Conservation (phyloP, 2,888 invertebrate genomes). For the Gymnocheta viridis region DNA sequence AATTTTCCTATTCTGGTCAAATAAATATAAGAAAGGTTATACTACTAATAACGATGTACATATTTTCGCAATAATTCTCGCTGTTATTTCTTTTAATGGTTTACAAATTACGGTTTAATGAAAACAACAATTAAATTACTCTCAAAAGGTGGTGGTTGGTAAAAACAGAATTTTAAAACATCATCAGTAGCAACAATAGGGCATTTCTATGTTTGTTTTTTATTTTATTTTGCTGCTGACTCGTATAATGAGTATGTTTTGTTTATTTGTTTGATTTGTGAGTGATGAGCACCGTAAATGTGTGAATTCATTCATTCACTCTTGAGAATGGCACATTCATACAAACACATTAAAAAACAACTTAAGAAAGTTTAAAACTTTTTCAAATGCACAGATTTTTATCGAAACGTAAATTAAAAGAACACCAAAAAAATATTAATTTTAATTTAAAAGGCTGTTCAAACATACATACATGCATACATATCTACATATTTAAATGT, state of each 20-base stretch:
- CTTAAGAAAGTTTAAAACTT: conserved; percentile 14
- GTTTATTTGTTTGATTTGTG: conserved; percentile 14
- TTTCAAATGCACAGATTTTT: not conserved
- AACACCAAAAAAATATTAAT: not conserved
- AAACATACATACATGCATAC: too few species aligned
- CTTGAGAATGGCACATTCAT: not conserved
- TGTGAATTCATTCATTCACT: conserved; percentile 9
- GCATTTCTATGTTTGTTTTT: conserved; percentile 26
- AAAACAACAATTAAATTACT: conserved; percentile 68
- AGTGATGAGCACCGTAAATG: conserved; percentile 13
- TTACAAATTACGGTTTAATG: conserved; percentile 68
- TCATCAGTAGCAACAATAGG: conserved; percentile 49
- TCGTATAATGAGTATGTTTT: conserved; percentile 29
- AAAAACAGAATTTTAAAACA: conserved; percentile 11
- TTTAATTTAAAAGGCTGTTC: too few species aligned
- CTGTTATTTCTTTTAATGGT: conserved; percentile 52
- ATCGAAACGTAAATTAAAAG: not conserved
- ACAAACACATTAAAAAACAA: not conserved
- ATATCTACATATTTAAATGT: too few species aligned
- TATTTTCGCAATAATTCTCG: not conserved
- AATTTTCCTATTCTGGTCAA: too few species aligned
- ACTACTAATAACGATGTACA: not conserved
- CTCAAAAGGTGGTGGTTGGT: conserved; percentile 54
- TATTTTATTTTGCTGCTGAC: conserved; percentile 32
- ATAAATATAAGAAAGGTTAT: not conserved